Percentiles rank a stretch among this genome's conserved stretches.
Conservation (phyloP, 2,797 vertebrate genomes). For the Anolis apletophallus region DNA sequence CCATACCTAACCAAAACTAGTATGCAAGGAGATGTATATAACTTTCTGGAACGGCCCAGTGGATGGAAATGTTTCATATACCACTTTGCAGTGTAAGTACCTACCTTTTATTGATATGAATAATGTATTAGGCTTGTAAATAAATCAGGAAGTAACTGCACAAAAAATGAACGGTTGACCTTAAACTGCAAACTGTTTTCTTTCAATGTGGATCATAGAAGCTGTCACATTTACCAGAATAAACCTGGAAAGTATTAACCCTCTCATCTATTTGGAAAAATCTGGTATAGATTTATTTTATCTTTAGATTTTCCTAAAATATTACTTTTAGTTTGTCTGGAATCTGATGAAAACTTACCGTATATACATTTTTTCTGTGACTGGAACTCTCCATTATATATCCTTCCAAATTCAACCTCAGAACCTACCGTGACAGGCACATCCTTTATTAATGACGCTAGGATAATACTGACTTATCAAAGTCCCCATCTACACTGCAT, state of each 20-base stretch:
- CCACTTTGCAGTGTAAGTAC: constrained; percentile 93
- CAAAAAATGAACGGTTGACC: background rate
- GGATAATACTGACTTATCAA: background rate
- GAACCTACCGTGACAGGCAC: no score
- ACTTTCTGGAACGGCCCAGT: constrained; percentile 92
- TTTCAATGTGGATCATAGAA: background rate
- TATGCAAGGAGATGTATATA: constrained; percentile 91
- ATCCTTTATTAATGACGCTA: background rate
- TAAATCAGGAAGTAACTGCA: background rate
- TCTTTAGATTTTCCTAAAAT: background rate
- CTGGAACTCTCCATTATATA: background rate
- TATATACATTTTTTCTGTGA: background rate
- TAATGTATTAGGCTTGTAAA: constrained; percentile 9
- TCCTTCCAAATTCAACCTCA: background rate
- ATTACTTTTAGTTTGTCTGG: background rate
- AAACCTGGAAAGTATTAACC: background rate
- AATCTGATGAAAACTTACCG: background rate
- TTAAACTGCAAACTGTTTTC: background rate
- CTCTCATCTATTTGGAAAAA: background rate
- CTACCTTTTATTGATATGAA: background rate
- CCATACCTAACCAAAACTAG: constrained; percentile 85
- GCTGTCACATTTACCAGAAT: background rate
- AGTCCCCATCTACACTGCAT: background rate
- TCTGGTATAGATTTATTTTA: background rate
- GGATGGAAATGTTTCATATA: constrained; percentile 91